phyloP scores from a whole-genome alignment of 1,140 invertebrate genomes.

The Pseudomyrmex concolor region DNA sequence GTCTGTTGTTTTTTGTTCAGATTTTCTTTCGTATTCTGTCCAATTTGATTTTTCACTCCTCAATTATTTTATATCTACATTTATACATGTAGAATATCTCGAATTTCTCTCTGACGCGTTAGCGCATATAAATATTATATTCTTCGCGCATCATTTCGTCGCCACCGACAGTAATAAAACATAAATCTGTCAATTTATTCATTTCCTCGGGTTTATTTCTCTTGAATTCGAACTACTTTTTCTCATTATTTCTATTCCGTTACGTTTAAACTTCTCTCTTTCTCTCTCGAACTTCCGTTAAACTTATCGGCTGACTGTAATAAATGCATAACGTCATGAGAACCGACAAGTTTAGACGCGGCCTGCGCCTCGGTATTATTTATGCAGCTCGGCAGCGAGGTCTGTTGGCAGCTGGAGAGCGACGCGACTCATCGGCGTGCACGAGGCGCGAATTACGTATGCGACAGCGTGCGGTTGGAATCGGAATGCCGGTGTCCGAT shows the following conservation, averaged over 20 bases:
- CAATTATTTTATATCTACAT: not conserved
- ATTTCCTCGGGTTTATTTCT: not conserved
- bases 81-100: not conserved
- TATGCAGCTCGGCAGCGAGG: constrained; percentile 38
- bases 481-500: constrained; percentile 53
- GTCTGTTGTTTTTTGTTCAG: not conserved
- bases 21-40: not conserved
- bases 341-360: not conserved
- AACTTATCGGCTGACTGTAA: constrained; percentile 19
- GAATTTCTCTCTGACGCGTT: too few species aligned
- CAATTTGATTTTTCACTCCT: not conserved
- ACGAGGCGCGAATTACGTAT: constrained; percentile 44
- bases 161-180: not conserved
- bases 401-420: constrained; percentile 17
- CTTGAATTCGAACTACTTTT: not conserved
- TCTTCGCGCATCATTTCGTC: not conserved
- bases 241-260: not conserved
- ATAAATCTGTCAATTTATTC: constrained; percentile 9
- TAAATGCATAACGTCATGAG: constrained; percentile 7
- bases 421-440: constrained; percentile 39
- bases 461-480: constrained; percentile 51
- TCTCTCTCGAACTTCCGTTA: not conserved
- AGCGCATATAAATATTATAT: too few species aligned
- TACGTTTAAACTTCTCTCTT: not conserved
- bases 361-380: constrained; percentile 67